Base-by-base conservation (phyloP, 2,113 vertebrate genomes). In the Daubentonia madagascariensis region DNA sequence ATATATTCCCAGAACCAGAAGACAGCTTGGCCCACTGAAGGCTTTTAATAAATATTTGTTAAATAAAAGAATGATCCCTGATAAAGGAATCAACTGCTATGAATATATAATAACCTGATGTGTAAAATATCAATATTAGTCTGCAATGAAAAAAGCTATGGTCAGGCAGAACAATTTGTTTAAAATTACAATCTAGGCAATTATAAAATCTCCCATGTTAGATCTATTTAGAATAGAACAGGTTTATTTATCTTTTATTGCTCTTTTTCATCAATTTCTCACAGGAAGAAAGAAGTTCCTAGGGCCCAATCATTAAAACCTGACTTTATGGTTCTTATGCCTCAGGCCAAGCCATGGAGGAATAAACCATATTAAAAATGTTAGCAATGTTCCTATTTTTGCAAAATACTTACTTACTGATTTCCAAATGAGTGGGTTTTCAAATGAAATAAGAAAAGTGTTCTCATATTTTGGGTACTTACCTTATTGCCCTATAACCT, bases 1-100 rank as follows among this genome's bases (percentile, higher is more conserved):
- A 57, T 57, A 25, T 61, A 88, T 91, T 84, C 16, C 30, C n/a
- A 94, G 45, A 57, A 92, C 18, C 89, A 78, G n/a, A 79, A 78
- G 52, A 85, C 14, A 76, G 23, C 12, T 86, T 78, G 5, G 14
- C n/a, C 14, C 48, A 48, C 84, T n/a, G 20, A 90, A 72, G 28
- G 20, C 48, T 83, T 96, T 87, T 16, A 84, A 28, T 87, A 70
- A 94, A 67, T 96, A 96, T 32, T 78, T 54, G 63, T 17, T 95
- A 50, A 84, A 57, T 79, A 61, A 65, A 91, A 96, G 45, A 93
- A 91, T 94, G 57, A 78, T 9, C 32, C 30, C 50, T 59, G 37
- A 61, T 30, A 75, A 86, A 88, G 37, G 57, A 97, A 90, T 80
- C 59, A 95, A 68, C 4, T 91, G 6, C 54, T 48, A 70, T 20